Percentiles rank a stretch among this genome's conserved stretches.
Evolutionary conservation across 2,113 vertebrate species (phyloP).

Genomic region (Callithrix jacchus): DNA sequence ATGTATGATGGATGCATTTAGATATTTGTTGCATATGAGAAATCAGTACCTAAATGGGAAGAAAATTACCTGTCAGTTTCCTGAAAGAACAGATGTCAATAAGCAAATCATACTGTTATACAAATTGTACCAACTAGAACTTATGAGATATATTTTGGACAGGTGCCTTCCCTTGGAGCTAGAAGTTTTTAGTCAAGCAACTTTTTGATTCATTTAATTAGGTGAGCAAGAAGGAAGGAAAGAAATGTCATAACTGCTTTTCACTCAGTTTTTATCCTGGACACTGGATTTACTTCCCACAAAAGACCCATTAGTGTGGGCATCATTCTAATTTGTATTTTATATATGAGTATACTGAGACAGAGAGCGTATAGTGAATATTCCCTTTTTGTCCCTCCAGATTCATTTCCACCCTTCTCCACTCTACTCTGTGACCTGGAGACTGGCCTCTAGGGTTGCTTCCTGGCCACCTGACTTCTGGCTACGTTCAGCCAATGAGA

Average conservation of each 20-base stretch:
- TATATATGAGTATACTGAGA: neutral
- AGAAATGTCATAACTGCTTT: neutral
- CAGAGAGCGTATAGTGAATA: accelerated
- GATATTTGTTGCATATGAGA: conserved; percentile 56
- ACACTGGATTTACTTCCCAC: neutral
- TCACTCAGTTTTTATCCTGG: conserved; percentile 11
- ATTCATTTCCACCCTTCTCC: neutral
- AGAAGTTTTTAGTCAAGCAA: neutral
- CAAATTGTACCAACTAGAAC: neutral
- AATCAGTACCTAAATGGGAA: conserved; percentile 57
- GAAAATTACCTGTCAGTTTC: conserved; percentile 71
- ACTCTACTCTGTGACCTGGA: neutral
- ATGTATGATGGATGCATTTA: conserved; percentile 50
- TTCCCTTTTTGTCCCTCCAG: neutral
- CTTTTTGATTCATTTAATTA: conserved; percentile 8
- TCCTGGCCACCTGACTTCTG: neutral
- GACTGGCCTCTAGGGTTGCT: neutral
- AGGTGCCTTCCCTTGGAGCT: neutral
- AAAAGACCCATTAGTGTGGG: neutral
- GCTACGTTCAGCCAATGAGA: neutral
- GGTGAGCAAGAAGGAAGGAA: neutral
- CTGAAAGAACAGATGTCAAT: conserved; percentile 51
- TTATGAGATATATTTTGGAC: neutral
- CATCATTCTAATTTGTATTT: neutral
- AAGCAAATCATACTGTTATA: neutral